A percentile compares a stretch with the other conserved stretches of the same genome.
Evolutionary conservation across 2,113 vertebrate genomes (phyloP).

Genomic region (Thermophis baileyi): DNA sequence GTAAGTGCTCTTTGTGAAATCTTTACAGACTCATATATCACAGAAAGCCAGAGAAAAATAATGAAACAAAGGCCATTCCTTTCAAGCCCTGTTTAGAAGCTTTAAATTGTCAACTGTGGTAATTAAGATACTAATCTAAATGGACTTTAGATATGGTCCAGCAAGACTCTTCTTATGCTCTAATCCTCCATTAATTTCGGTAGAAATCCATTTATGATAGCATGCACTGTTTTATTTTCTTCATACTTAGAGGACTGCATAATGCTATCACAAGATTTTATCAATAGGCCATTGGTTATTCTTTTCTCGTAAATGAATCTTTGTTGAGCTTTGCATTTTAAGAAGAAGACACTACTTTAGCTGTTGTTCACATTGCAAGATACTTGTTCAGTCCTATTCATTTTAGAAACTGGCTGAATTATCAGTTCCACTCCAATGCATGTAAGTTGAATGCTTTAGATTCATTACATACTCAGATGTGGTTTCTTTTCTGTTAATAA

Average conservation of each 20-base stretch:
- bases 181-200: not conserved
- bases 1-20: not conserved
- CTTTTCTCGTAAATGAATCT: not conserved
- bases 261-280: not conserved
- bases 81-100: not conserved
- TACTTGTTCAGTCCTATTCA: not conserved
- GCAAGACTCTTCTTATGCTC: not conserved
- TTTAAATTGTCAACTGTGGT: not conserved
- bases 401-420: not conserved
- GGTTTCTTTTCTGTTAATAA: not conserved
- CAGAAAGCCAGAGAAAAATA: not conserved
- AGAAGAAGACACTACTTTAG: not conserved
- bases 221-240: not conserved
- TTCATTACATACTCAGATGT: not conserved
- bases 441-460: slow-evolving; percentile 21
- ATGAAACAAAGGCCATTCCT: not conserved
- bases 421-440: not conserved
- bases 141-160: not conserved
- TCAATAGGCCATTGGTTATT: not conserved
- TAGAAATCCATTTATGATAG: not conserved
- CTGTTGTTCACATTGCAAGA: not conserved
- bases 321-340: not conserved
- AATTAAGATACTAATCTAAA: not conserved
- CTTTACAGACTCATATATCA: not conserved
- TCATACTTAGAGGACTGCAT: not conserved